Percentiles rank a stretch among this genome's conserved stretches.
Conservation (phyloP, 2,888 invertebrate species). For the Tenthredo scrophulariae region DNA sequence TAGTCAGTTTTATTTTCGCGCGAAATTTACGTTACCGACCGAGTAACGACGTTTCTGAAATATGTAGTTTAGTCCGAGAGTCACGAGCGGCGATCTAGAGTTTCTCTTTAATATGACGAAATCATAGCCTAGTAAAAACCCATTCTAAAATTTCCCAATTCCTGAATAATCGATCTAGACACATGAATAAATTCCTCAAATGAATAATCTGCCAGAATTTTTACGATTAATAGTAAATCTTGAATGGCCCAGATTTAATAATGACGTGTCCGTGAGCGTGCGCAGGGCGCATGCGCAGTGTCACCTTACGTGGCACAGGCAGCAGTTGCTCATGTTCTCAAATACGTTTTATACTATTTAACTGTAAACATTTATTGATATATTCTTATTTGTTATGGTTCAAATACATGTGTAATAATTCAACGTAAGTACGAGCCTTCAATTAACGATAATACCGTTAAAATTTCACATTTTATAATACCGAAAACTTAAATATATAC, state of each 20-base stretch:
- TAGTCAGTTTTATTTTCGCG: slow-evolving; percentile 33
- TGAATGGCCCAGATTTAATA: slow-evolving; percentile 51
- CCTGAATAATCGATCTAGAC: not conserved
- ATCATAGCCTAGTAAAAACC: not conserved
- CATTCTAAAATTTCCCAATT: not conserved
- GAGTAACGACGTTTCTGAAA: not conserved
- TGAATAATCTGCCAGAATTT: not conserved
- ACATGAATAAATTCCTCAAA: not conserved
- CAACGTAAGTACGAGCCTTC: slow-evolving; percentile 68
- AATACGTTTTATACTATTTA: slow-evolving; percentile 68
- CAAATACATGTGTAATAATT: slow-evolving; percentile 64
- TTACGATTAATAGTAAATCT: not conserved
- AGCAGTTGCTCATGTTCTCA: slow-evolving; percentile 69
- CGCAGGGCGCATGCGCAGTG: slow-evolving; percentile 79
- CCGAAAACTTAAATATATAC: slow-evolving; percentile 53
- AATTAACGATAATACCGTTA: not conserved
- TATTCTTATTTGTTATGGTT: slow-evolving; percentile 72
- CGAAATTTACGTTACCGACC: slow-evolving; percentile 39
- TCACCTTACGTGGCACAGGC: slow-evolving; percentile 82
- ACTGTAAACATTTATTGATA: slow-evolving; percentile 70
- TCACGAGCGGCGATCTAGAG: not conserved
- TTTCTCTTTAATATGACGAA: not conserved
- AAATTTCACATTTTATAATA: slow-evolving; percentile 10
- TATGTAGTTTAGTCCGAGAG: not conserved
- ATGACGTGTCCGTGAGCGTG: slow-evolving; percentile 74